phyloP scores from a whole-genome alignment of 2,888 invertebrate species.

The Caenorhabditis sp. region DNA sequence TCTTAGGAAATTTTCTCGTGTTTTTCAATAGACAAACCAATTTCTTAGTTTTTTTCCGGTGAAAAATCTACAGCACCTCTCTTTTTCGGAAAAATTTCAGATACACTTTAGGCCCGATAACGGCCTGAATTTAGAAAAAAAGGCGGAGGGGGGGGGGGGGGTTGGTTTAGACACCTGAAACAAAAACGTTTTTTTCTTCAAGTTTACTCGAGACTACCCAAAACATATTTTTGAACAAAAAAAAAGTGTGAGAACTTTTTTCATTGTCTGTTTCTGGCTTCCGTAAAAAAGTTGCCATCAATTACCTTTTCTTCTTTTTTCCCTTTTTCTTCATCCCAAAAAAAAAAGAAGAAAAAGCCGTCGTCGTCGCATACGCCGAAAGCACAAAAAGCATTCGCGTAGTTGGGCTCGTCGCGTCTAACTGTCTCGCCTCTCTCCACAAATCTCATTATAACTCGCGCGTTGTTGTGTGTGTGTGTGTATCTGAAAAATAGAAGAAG shows the following conservation, averaged over 20 bases:
- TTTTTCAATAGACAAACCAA: too few relatives aligned
- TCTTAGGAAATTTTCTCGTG: too few relatives aligned
- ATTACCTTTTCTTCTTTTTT: slow-evolving; percentile 11
- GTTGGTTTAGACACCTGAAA: too few relatives aligned
- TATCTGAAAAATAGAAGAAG: slow-evolving; percentile 2
- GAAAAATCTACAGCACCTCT: too few relatives aligned
- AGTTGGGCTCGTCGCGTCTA: slow-evolving; percentile 14
- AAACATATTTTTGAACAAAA: slow-evolving; percentile 2
- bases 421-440: slow-evolving; percentile 5
- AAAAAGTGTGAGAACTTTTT: background rate
- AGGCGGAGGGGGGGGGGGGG: too few relatives aligned
- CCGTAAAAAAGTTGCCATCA: background rate
- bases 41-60: too few relatives aligned
- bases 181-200: too few relatives aligned
- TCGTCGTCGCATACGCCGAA: slow-evolving; percentile 19
- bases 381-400: slow-evolving; percentile 50
- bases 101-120: too few relatives aligned
- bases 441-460: slow-evolving; percentile 8
- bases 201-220: too few relatives aligned
- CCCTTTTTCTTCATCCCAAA: slow-evolving; percentile 1
- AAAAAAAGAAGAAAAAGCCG: slow-evolving; percentile 1
- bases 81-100: too few relatives aligned
- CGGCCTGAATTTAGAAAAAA: too few relatives aligned
- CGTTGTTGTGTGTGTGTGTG: too few relatives aligned
- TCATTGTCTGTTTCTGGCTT: background rate